phyloP scores from a whole-genome alignment of 2,888 invertebrate genomes.

The Rhynchonema sp. region DNA sequence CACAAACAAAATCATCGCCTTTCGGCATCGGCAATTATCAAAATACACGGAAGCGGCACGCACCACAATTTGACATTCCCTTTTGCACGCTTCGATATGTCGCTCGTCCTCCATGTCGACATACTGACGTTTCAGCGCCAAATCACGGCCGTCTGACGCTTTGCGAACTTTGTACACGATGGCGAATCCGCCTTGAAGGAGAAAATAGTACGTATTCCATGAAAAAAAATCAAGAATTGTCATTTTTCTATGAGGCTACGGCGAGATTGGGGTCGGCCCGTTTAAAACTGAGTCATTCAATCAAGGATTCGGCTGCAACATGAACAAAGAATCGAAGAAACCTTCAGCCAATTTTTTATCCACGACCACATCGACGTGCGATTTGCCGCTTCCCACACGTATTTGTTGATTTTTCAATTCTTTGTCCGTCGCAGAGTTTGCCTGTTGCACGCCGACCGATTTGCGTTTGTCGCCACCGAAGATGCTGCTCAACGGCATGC shows the following conservation, averaged over 20 bases:
- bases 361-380: constrained; percentile 4
- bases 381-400: not conserved
- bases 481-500: not conserved
- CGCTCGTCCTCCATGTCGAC: constrained; percentile 57
- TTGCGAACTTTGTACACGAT: constrained; percentile 68
- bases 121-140: constrained; percentile 74
- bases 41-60: constrained; percentile 30
- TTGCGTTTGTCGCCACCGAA: not conserved
- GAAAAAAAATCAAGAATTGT: no score
- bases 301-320: not conserved
- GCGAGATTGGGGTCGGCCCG: no score
- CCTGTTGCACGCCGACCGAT: not conserved
- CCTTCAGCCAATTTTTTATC: constrained; percentile 24
- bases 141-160: constrained; percentile 41
- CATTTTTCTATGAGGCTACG: no score
- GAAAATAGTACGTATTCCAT: not conserved
- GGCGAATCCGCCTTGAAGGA: constrained; percentile 55
- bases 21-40: not conserved
- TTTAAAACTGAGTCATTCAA: no score
- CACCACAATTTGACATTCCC: constrained; percentile 76
- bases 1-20: not conserved
- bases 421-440: not conserved
- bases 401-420: not conserved
- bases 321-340: constrained; percentile 6
- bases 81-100: constrained; percentile 63